Evolutionary conservation across 2,797 vertebrate genomes (phyloP), one percentile per base, ranked within the genome.

Genomic region (Myripristis murdjan): DNA sequence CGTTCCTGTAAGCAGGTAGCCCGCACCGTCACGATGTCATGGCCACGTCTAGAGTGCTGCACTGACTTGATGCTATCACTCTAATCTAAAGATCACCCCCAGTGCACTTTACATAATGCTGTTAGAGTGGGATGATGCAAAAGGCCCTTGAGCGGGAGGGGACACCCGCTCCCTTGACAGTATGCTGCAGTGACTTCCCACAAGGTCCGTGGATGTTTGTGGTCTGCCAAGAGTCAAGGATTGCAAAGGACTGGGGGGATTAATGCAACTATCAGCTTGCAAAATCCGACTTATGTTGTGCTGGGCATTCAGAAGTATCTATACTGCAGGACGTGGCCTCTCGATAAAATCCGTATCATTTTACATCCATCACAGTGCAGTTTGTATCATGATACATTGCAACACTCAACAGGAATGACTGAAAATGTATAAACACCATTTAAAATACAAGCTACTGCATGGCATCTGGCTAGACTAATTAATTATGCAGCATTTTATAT

Each of bases 71-170:
- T 73, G 60, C n/a, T 7, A 39, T 75, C 65, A 5, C 8, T 43
- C 54, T 60, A 23, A 73, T 83, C 70, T 71, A 51, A 64, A 81
- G 72, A 81, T 81, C 74, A 70, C 64, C 65, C 62, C 11, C 14
- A 18, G 31, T 76, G 67, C 68, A 56, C 64, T 86, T 86, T n/a
- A 61, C 49, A 15, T 79, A 77, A 89, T 77, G 54, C 26, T 43
- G 35, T 83, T 73, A 75, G 28, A 62, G 56, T 22, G 52, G 43
- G 64, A 18, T 23, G 54, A 51, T 57, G 56, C 56, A 11, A 24
- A 15, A 51, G 48, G 48, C 11, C 14, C 18, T 20, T 58, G 75
- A 44, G 63, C 39, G 2, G 11, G 0, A 54, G 33, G 24, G 28
- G 64, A 49, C 51, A 22, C 5, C 33, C 24, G 18, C 23, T 52